These are phyloP conservation scores for Tipula helvola DNA, from an alignment of 2,888 invertebrate species.

Conservation along the genomic window DNA sequence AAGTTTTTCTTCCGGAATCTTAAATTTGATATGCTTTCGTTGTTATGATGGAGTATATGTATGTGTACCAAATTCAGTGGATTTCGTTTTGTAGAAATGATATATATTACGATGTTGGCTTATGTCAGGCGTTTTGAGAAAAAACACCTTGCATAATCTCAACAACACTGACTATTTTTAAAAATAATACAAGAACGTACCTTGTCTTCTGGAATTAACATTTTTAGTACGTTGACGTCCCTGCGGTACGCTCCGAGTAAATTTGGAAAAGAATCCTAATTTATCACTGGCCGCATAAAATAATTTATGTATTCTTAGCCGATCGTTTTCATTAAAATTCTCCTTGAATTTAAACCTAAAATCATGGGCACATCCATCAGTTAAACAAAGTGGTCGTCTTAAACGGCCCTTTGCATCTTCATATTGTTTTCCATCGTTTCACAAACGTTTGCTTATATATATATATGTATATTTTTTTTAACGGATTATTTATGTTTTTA, in stretches of 20 bases:
- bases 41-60: too few species aligned
- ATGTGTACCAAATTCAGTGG: too few species aligned
- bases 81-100: slow-evolving; percentile 13
- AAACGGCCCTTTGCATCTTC: too few species aligned
- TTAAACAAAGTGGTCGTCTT: background rate
- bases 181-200: too few species aligned
- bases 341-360: slow-evolving; percentile 7
- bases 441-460: too few species aligned
- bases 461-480: background rate
- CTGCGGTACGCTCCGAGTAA: too few species aligned
- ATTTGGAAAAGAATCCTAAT: slow-evolving; percentile 10
- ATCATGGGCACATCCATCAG: background rate
- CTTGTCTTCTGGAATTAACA: background rate
- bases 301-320: slow-evolving; percentile 8
- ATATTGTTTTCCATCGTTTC: too few species aligned
- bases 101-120: slow-evolving; percentile 13
- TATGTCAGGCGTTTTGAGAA: slow-evolving; percentile 13
- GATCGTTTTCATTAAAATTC: slow-evolving; percentile 9
- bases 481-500: background rate
- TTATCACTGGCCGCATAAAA: slow-evolving; percentile 8
- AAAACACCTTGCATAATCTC: slow-evolving; percentile 11
- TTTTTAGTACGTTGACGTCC: background rate
- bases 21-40: too few species aligned
- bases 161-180: too few species aligned
- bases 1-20: too few species aligned